Evolutionary conservation across 2,888 invertebrate genomes (phyloP).

Genomic region (Hirtodrosophila trivittata): DNA sequence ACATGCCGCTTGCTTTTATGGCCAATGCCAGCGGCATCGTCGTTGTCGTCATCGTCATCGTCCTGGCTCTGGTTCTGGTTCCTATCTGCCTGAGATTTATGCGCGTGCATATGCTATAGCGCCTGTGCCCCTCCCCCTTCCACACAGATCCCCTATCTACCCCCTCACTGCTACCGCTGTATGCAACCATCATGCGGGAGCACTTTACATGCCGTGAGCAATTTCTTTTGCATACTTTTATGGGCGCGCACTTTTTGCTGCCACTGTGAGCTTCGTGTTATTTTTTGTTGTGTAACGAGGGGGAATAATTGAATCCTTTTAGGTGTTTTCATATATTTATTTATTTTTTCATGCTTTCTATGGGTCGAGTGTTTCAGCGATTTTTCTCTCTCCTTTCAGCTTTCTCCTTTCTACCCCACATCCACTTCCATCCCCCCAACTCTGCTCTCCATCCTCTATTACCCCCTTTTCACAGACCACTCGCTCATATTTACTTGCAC

Average conservation of each 20-base stretch:
- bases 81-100: slow-evolving; percentile 75
- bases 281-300: slow-evolving; percentile 76
- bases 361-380: slow-evolving; percentile 60
- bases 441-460: not conserved
- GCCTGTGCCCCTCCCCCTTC: not conserved
- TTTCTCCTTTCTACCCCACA: slow-evolving; percentile 1
- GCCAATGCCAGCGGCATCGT: slow-evolving; percentile 39
- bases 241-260: slow-evolving; percentile 64
- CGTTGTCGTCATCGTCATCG: too few species aligned
- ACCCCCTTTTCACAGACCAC: slow-evolving; percentile 2
- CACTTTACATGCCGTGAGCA: slow-evolving; percentile 75
- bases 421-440: not conserved
- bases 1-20: slow-evolving; percentile 73
- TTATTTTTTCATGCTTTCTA: slow-evolving; percentile 52
- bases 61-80: too few species aligned
- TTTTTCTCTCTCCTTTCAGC: slow-evolving; percentile 23
- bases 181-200: slow-evolving; percentile 16
- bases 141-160: not conserved
- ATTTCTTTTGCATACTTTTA: slow-evolving; percentile 79
- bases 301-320: slow-evolving; percentile 79
- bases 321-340: slow-evolving; percentile 77
- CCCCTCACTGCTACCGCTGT: not conserved
- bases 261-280: slow-evolving; percentile 30
- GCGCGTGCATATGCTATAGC: slow-evolving; percentile 64
- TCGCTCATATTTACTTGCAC: slow-evolving; percentile 43